Percentiles rank a stretch among this genome's conserved stretches.
phyloP scores from a whole-genome alignment of 1,140 invertebrate species.

The Neodiprion pinetum region DNA sequence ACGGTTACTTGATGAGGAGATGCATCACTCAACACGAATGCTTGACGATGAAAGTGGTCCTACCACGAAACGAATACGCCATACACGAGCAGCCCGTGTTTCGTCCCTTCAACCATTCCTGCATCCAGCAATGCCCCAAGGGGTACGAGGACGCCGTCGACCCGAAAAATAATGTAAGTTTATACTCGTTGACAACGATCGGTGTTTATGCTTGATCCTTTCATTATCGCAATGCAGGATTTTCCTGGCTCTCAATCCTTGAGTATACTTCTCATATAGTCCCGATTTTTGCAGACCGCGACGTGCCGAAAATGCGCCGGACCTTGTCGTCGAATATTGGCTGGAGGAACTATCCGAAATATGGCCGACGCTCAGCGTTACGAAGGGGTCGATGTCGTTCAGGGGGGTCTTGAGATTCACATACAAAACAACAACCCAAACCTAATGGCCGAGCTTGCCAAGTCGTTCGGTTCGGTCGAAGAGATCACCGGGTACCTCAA shows the following conservation, averaged over 20 bases:
- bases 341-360: constrained; percentile 45
- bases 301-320: constrained; percentile 40
- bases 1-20: constrained; percentile 59
- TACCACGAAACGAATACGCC: constrained; percentile 33
- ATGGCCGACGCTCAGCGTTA: constrained; percentile 47
- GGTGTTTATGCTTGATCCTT: not conserved
- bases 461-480: constrained; percentile 66
- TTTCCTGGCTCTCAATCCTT: no score
- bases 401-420: constrained; percentile 68
- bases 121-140: constrained; percentile 65
- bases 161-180: constrained; percentile 35
- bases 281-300: constrained; percentile 32
- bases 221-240: no score
- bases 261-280: not conserved
- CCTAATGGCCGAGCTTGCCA: constrained; percentile 65
- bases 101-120: constrained; percentile 58
- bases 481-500: constrained; percentile 68
- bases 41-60: constrained; percentile 33
- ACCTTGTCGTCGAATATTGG: constrained; percentile 53
- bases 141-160: constrained; percentile 55
- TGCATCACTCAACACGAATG: constrained; percentile 67
- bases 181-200: constrained; percentile 2
- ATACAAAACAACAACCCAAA: constrained; percentile 64
- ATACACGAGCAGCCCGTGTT: constrained; percentile 34
- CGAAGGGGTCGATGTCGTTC: constrained; percentile 67